phyloP scores from a whole-genome alignment of 2,888 invertebrate species.

The Athripsodes cinereus region DNA sequence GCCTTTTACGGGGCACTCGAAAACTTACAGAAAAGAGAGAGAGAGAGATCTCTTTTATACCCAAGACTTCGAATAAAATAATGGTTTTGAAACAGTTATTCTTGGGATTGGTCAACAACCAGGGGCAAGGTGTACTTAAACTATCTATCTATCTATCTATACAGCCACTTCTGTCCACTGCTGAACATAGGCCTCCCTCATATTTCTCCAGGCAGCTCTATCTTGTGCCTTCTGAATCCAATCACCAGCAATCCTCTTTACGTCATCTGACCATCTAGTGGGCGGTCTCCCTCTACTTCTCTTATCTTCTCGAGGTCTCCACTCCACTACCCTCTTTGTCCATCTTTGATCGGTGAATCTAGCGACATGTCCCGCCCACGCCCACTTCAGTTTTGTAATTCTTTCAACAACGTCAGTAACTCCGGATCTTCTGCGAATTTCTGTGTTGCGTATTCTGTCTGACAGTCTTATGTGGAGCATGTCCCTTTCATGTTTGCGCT shows the following conservation, averaged over 20 bases:
- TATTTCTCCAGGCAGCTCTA: not conserved
- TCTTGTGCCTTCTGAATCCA: not conserved
- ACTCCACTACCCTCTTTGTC: not conserved
- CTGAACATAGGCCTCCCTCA: not conserved
- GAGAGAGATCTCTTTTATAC: too few species aligned
- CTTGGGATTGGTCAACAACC: too few species aligned
- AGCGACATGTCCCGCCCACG: not conserved
- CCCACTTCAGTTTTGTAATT: not conserved
- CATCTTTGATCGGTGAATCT: not conserved
- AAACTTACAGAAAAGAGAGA: too few species aligned
- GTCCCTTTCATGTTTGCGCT: not conserved
- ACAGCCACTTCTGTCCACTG: not conserved
- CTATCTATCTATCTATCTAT: too few species aligned
- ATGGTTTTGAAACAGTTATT: too few species aligned
- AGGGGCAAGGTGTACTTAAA: too few species aligned
- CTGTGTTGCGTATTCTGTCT: not conserved
- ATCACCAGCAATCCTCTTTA: not conserved
- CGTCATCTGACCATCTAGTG: not conserved
- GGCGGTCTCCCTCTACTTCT: not conserved
- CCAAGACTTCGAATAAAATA: too few species aligned
- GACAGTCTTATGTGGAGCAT: not conserved
- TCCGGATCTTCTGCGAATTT: not conserved
- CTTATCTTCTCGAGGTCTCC: not conserved
- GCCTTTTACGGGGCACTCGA: too few species aligned
- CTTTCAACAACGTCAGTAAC: not conserved